These are phyloP conservation scores for Ascidia mentula DNA, from an alignment of 23 tunicate genomes.

Conservation along the genomic window DNA sequence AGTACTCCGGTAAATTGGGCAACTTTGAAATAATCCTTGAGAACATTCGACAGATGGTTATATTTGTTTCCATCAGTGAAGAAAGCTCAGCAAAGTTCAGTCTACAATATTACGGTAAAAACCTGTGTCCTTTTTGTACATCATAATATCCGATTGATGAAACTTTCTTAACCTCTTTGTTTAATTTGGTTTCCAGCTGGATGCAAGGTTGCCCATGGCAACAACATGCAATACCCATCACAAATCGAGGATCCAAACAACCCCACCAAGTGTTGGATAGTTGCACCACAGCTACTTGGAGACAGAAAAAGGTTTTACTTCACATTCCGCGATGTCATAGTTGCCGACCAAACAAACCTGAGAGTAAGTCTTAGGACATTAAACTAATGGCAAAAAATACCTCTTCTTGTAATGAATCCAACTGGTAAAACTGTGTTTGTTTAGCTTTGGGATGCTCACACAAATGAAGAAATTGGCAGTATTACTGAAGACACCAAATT, in stretches of 20 bases:
- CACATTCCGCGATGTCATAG: constrained; percentile 18
- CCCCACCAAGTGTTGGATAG: constrained; percentile 42
- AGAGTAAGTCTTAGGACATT: neutral
- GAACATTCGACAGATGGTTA: neutral
- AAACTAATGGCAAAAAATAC: too few relatives aligned
- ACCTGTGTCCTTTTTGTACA: too few relatives aligned
- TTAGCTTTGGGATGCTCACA: neutral
- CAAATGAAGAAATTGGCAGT: constrained; percentile 4
- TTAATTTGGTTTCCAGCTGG: neutral
- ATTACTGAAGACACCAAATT: neutral
- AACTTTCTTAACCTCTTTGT: neutral
- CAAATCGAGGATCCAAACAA: neutral
- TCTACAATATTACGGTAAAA: neutral
- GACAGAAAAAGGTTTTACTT: constrained; percentile 36
- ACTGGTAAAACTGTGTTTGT: neutral
- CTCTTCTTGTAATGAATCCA: too few relatives aligned
- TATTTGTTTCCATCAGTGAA: neutral
- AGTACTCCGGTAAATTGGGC: neutral
- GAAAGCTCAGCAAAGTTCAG: neutral
- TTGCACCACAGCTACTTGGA: constrained; percentile 7
- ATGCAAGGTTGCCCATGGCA: neutral
- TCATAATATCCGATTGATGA: too few relatives aligned
- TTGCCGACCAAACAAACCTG: neutral
- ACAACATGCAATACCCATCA: neutral
- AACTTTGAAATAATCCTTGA: neutral